These are phyloP conservation scores for Discoglossus pictus DNA, from an alignment of 2,797 vertebrate species.

Conservation along the genomic window DNA sequence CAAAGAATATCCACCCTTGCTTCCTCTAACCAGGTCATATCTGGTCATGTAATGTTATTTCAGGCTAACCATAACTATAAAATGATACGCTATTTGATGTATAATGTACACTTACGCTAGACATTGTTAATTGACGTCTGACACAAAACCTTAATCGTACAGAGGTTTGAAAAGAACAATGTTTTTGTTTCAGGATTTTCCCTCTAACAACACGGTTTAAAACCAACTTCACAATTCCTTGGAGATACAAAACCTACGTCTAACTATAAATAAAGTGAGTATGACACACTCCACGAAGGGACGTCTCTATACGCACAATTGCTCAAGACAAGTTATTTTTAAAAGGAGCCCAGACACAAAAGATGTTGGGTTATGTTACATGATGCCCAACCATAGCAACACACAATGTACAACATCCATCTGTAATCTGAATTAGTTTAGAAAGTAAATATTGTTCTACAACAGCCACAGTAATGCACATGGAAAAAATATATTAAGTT, in stretches of 20 bases:
- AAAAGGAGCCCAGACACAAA: too few species aligned
- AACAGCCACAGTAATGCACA: too few species aligned
- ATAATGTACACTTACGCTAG: conserved; percentile 21
- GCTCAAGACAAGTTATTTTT: too few species aligned
- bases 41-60: conserved; percentile 40
- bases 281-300: conserved; percentile 4
- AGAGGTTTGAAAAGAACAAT: conserved; percentile 33
- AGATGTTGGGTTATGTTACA: too few species aligned
- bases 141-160: conserved; percentile 12
- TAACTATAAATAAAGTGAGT: conserved; percentile 34
- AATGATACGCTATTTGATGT: conserved; percentile 24
- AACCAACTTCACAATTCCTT: background rate
- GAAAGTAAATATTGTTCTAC: too few species aligned
- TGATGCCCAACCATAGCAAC: too few species aligned
- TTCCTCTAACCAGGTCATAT: conserved; percentile 7
- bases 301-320: too few species aligned
- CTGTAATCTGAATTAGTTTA: too few species aligned
- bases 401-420: too few species aligned
- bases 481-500: too few species aligned
- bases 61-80: conserved; percentile 46
- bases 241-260: conserved; percentile 22
- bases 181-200: conserved; percentile 12
- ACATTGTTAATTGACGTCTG: conserved; percentile 20
- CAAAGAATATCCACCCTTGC: background rate
- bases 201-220: conserved; percentile 27